Conservation (phyloP, 2,888 invertebrate genomes). For the Eretmocerus hayati region DNA sequence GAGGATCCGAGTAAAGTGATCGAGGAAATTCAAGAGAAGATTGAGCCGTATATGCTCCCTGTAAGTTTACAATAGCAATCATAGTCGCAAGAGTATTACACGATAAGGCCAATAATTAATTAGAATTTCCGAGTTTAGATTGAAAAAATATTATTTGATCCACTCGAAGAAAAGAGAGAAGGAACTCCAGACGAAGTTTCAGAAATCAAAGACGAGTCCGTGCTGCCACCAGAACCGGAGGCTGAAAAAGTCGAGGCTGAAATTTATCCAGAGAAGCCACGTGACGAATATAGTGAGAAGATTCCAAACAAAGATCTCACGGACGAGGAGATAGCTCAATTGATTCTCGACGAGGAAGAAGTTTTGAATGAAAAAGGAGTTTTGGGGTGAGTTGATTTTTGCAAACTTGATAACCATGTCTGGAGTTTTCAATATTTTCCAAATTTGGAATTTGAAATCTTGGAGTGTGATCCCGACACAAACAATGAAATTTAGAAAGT, state of each 20-base stretch:
- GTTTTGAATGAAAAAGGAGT: constrained; percentile 59
- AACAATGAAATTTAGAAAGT: no score
- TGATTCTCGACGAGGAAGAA: constrained; percentile 64
- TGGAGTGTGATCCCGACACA: no score
- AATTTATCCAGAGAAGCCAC: constrained; percentile 32
- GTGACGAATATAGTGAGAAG: constrained; percentile 38
- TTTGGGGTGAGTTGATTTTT: constrained; percentile 51
- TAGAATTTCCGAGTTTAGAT: constrained; percentile 15
- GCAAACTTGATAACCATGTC: no score
- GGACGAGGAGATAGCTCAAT: constrained; percentile 61
- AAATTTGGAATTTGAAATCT: no score
- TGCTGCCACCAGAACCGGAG: not conserved
- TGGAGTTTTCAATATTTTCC: no score
- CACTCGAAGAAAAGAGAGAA: constrained; percentile 27
- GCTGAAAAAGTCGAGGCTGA: constrained; percentile 18
- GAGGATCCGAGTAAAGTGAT: constrained; percentile 35
- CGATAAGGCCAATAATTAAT: not conserved
- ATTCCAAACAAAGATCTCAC: constrained; percentile 49
- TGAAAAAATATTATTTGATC: constrained; percentile 27
- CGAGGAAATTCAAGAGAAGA: constrained; percentile 39
- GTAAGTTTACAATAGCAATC: constrained; percentile 33
- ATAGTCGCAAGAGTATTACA: constrained; percentile 10
- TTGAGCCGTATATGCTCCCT: constrained; percentile 44
- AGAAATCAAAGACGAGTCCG: constrained; percentile 15
- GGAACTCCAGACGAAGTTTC: constrained; percentile 26